Evolutionary conservation across 2,797 vertebrate genomes (phyloP).

Genomic region (Podargus strigoides): DNA sequence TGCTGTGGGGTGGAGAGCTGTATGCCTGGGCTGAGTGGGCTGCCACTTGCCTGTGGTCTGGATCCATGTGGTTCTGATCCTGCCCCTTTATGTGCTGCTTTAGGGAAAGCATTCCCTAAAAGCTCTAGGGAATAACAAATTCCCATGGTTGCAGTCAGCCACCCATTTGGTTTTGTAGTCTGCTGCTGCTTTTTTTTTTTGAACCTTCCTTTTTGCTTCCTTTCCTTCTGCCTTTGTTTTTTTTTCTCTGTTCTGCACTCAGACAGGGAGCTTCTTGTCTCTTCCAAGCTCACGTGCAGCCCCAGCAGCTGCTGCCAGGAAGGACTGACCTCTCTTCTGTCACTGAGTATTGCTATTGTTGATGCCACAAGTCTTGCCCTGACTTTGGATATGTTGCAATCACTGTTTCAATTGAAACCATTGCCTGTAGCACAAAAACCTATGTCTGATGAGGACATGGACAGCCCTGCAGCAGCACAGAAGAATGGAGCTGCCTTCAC

Average conservation of each 20-base stretch:
- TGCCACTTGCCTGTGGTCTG: accelerated
- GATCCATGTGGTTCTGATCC: accelerated
- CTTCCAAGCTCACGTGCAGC: neutral
- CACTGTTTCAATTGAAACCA: neutral
- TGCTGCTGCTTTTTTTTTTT: neutral
- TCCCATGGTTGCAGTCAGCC: accelerated
- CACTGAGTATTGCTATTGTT: accelerated
- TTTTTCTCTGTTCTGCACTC: neutral
- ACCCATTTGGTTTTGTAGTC: neutral
- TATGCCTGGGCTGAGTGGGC: neutral
- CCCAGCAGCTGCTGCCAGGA: neutral
- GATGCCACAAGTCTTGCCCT: neutral
- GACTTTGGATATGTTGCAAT: neutral
- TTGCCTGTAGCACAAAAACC: neutral
- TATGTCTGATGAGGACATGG: neutral
- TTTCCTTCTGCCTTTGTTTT: neutral
- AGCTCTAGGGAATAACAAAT: neutral
- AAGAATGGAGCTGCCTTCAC: neutral
- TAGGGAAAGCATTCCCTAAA: neutral
- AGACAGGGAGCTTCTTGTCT: neutral
- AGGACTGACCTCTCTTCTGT: neutral
- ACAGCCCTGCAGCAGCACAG: neutral
- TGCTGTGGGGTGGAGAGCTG: accelerated
- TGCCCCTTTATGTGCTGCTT: neutral
- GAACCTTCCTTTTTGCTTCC: neutral